A percentile compares a stretch with the other conserved stretches of the same genome.
Evolutionary conservation across 1,140 invertebrate species (phyloP).

Genomic region (Polyergus mexicanus): DNA sequence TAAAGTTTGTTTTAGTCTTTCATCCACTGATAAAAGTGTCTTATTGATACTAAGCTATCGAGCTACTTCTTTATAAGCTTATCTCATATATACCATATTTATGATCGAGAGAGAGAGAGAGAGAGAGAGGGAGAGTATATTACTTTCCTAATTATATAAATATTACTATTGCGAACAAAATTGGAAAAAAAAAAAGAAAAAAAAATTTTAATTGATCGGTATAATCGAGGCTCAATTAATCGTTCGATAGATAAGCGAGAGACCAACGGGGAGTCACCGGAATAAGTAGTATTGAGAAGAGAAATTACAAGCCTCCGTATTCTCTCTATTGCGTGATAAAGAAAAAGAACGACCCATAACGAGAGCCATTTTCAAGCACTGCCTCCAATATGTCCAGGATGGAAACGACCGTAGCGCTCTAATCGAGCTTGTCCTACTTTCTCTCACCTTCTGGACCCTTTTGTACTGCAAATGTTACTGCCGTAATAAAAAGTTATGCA

Average conservation of each 20-base stretch:
- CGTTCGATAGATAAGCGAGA: constrained; percentile 22
- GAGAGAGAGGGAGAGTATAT: background rate
- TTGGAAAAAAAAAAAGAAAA: background rate
- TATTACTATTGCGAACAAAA: background rate
- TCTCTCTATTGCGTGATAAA: constrained; percentile 56
- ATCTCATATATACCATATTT: background rate
- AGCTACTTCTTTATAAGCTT: background rate
- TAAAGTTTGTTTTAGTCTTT: background rate
- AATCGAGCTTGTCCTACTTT: constrained; percentile 56
- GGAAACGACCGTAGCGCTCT: constrained; percentile 55
- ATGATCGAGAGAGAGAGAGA: background rate
- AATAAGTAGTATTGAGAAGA: constrained; percentile 37
- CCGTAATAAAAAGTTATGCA: constrained; percentile 56
- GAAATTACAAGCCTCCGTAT: constrained; percentile 44
- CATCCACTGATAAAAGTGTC: constrained; percentile 3
- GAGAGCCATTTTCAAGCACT: constrained; percentile 64
- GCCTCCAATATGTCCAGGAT: constrained; percentile 70
- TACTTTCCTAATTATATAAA: background rate
- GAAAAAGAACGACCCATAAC: constrained; percentile 67
- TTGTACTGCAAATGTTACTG: constrained; percentile 54
- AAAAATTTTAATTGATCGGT: background rate
- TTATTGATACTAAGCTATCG: background rate
- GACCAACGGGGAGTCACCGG: constrained; percentile 17
- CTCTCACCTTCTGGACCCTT: constrained; percentile 48
- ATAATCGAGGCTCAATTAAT: constrained; percentile 22